Evolutionary conservation across 2,888 invertebrate genomes (phyloP), one percentile per base, ranked within the genome.

Genomic region (Thymelicus lineola): DNA sequence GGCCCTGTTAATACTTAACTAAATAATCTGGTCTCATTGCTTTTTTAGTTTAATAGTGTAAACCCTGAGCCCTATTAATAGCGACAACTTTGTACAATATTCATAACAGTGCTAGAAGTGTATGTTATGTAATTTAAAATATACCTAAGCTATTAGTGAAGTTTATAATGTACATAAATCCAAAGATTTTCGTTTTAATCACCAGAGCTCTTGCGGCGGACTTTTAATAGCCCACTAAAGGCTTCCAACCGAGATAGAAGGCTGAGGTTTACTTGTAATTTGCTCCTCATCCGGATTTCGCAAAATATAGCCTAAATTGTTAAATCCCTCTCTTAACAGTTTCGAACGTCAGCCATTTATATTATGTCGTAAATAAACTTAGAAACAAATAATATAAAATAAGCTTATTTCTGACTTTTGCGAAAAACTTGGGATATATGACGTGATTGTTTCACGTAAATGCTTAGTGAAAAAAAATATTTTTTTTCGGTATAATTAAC

Each of bases 201-300:
- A 82, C 80, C 73, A 79, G 79, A 83, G 82, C 81, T 82, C 79
- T 83, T 79, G 82, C 80, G 77, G 80, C 78, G 79, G 86, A 86
- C 84, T 86, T 87, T 86, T 88, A 88, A 88, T 88, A 84, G 86
- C 82, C 82, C 84, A 82, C 77, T 87, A 88, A 82, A 89, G 87
- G 83, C 83, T 82, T 79, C 79, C 72, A 76, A 80, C 80, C 75
- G 81, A 80, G 81, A 82, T 82, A 79, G 79, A 81, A 80, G 78
- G 76, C 78, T 79, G 79, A 79, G 80, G 82, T 81, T 82, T 82
- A 15, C 84, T 82, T 83, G 84, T 87, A 86, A 88, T 89, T 89
- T 85, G 86, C 83, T 28, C 70, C 79, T 76, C 68, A 72, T 73
- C 70, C 76, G 80, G 75, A 79, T 81, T 81, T 82, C 75, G 76